Evolutionary conservation across 2,888 invertebrate genomes (phyloP).

Genomic region (Ecliptopera silaceata): DNA sequence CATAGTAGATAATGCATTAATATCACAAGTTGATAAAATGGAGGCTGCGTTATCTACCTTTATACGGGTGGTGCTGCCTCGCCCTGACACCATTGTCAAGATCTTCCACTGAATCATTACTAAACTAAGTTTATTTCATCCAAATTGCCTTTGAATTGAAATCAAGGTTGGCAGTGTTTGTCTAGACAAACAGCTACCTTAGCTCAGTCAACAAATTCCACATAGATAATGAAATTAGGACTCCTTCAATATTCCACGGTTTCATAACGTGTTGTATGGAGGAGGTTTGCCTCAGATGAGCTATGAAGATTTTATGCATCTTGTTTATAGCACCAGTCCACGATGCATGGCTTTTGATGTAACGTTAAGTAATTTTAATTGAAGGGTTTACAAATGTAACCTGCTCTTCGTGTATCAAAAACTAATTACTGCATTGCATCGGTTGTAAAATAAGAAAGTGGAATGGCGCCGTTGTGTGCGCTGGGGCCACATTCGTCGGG

Average conservation of each 20-base stretch:
- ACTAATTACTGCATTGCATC: constrained; percentile 44
- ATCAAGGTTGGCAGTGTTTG: constrained; percentile 64
- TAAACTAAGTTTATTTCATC: constrained; percentile 56
- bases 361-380: constrained; percentile 36
- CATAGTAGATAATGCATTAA: constrained; percentile 41
- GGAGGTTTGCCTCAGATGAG: constrained; percentile 20
- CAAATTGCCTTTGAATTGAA: constrained; percentile 53
- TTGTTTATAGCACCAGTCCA: no score
- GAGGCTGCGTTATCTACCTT: constrained; percentile 73
- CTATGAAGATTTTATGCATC: constrained; percentile 30
- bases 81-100: constrained; percentile 70
- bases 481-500: constrained; percentile 45
- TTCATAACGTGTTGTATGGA: constrained; percentile 13
- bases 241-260: constrained; percentile 16
- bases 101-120: constrained; percentile 56
- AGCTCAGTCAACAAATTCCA: constrained; percentile 16
- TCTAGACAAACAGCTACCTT: constrained; percentile 45
- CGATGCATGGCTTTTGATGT: constrained; percentile 24
- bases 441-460: constrained; percentile 60
- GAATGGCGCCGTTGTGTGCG: constrained; percentile 50
- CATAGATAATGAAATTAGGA: constrained; percentile 24
- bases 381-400: constrained; percentile 36
- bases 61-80: constrained; percentile 67
- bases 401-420: constrained; percentile 46
- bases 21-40: constrained; percentile 37